Percentiles rank a stretch among this genome's conserved stretches.
Evolutionary conservation across 2,888 invertebrate species (phyloP).

Genomic region (Agrotis puta): DNA sequence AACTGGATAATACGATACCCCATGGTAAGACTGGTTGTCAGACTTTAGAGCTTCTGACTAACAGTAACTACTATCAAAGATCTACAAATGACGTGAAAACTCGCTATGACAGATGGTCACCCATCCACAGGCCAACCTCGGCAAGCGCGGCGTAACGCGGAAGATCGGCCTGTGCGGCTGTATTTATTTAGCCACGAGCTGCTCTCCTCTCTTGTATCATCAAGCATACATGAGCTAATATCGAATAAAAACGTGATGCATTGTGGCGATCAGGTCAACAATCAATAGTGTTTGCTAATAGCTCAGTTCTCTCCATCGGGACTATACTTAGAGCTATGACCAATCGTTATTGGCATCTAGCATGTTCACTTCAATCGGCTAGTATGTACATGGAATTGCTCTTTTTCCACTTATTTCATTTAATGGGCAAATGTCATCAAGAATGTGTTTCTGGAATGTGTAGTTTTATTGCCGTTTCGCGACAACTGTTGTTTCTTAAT

Average conservation of each 20-base stretch:
- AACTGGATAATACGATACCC: too few species aligned
- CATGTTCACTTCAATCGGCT: conserved; percentile 42
- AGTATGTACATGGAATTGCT: conserved; percentile 31
- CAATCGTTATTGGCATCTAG: conserved; percentile 46
- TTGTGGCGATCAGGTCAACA: conserved; percentile 16
- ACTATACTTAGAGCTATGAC: conserved; percentile 21
- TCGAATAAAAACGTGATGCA: conserved; percentile 12
- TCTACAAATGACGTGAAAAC: too few species aligned
- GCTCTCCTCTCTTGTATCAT: too few species aligned
- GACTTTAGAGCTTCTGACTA: too few species aligned
- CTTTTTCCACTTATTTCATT: conserved; percentile 24
- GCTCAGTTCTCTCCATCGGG: neutral
- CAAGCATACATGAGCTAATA: conserved; percentile 13
- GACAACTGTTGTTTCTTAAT: neutral
- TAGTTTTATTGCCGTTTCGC: neutral
- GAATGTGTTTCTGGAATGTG: neutral
- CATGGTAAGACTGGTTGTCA: too few species aligned
- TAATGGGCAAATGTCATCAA: conserved; percentile 25
- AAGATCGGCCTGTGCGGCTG: too few species aligned
- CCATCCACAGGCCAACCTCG: too few species aligned
- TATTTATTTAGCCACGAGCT: too few species aligned
- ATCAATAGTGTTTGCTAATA: conserved; percentile 52
- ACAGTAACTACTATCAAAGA: too few species aligned
- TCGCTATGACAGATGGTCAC: too few species aligned
- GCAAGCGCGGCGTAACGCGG: too few species aligned